Evolutionary conservation across 2,113 vertebrate genomes (phyloP).

Genomic region (Epinephelus fuscoguttatus): DNA sequence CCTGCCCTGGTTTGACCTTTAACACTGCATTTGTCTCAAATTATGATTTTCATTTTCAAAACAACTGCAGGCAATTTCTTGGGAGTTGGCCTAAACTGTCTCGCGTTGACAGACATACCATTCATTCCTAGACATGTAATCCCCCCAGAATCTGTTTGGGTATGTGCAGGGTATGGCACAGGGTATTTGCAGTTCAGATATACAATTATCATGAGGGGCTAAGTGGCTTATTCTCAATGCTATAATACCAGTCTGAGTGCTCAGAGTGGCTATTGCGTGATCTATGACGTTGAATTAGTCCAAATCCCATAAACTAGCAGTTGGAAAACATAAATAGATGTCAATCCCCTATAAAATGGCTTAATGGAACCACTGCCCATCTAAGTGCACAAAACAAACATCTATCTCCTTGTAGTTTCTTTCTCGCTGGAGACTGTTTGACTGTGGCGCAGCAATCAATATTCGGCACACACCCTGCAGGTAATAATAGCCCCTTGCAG

Average conservation of each 20-base stretch:
- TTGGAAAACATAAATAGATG: constrained; percentile 46
- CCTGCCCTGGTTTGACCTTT: constrained; percentile 25
- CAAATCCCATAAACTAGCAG: constrained; percentile 51
- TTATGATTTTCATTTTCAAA: constrained; percentile 60
- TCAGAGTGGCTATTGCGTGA: constrained; percentile 45
- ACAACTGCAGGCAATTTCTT: constrained; percentile 42
- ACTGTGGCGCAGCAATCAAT: constrained; percentile 14
- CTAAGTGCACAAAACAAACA: constrained; percentile 10
- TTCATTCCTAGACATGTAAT: constrained; percentile 81
- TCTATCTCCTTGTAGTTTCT: constrained; percentile 15
- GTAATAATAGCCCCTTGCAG: constrained; percentile 63
- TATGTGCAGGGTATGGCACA: constrained; percentile 51
- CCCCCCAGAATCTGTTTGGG: constrained; percentile 62
- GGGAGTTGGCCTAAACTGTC: constrained; percentile 56
- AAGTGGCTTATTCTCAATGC: constrained; percentile 51
- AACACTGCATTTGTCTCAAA: constrained; percentile 34
- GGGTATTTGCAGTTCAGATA: constrained; percentile 45
- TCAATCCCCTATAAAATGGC: constrained; percentile 17
- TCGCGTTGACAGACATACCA: constrained; percentile 72
- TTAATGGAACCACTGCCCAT: constrained; percentile 23
- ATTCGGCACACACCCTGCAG: constrained; percentile 53
- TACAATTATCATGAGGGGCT: constrained; percentile 44
- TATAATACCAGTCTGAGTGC: constrained; percentile 39
- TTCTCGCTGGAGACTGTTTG: constrained; percentile 11
- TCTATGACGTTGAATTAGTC: constrained; percentile 33